phyloP scores from a whole-genome alignment of 2,113 vertebrate genomes.

The Amblyopsis rosae region DNA sequence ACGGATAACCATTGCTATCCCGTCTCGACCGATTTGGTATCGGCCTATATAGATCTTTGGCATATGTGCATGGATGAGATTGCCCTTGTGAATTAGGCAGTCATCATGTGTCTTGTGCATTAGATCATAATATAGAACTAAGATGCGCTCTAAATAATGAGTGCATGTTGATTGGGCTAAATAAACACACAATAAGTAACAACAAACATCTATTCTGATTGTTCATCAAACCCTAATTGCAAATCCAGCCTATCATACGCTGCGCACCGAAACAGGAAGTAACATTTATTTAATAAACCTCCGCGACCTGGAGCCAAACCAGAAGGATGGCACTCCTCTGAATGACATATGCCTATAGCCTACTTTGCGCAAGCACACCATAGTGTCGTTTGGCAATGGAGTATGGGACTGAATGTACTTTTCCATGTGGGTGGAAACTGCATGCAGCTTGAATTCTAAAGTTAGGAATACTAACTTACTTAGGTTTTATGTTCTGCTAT shows the following conservation, averaged over 20 bases:
- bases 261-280: conserved; percentile 64
- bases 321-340: conserved; percentile 33
- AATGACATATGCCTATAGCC: conserved; percentile 26
- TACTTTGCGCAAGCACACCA: conserved; percentile 26
- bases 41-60: background rate
- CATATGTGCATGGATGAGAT: too few species aligned
- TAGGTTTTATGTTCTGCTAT: too few species aligned
- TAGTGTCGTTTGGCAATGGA: conserved; percentile 50
- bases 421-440: conserved; percentile 70
- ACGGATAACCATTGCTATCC: conserved; percentile 37
- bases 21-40: conserved; percentile 23
- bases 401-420: conserved; percentile 73
- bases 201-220: background rate
- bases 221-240: conserved; percentile 63
- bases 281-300: conserved; percentile 40
- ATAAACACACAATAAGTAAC: background rate
- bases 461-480: too few species aligned
- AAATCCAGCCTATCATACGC: conserved; percentile 63
- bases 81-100: too few species aligned
- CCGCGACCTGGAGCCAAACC: conserved; percentile 40
- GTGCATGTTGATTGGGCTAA: background rate
- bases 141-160: background rate
- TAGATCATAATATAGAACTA: background rate
- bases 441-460: conserved; percentile 33
- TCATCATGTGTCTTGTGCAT: too few species aligned